Base-by-base conservation (phyloP, 2,888 invertebrate genomes). In the Drosophila percnosoma region DNA sequence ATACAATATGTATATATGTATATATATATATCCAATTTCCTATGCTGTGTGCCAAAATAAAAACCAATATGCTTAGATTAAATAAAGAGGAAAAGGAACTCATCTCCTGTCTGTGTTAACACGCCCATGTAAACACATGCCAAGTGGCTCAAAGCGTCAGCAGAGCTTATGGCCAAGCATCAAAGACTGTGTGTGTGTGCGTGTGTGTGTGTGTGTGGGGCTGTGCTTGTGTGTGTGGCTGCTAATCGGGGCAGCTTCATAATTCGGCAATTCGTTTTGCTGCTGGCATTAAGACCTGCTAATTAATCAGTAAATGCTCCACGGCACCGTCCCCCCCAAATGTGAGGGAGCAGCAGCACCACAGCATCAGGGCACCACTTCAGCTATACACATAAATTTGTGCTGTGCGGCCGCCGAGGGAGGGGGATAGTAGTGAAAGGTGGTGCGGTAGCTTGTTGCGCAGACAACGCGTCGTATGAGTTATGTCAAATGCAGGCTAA, bases 381-480 rank as follows among this genome's bases (percentile, higher is more conserved):
- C 2, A 21, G 4, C 31, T 45, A 10, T 52, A 49, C 55, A 49
- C 75, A 81, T 78, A 78, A 83, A 78, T 81, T 79, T 57, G 29
- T 8, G 40, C 24, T 15, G 36, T 15, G 42, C 5, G 15, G 5
- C 27, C 29, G 36, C 27, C 15, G 45, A 27, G 33, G 0, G 36
- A 29, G 10, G 4, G 31, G 6, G 24, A 15, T 45, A 13, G 45
- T 15, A 24, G 42, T 4, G 27, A n/a, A 11, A 34, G 21, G 53
- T 18, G n/a, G 13, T 8, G 2, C 33, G 42, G n/a, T 21, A 33
- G 61, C 1, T 40, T 40, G 24, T n/a, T 29, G 61, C 55, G 33
- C 24, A 76, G 73, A 77, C 84, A 87, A 89, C 82, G 87, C 73
- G 75, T 63, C 84, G 89, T 78, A 88, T 85, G 85, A 89, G 87